Base-by-base conservation (phyloP, 2,888 invertebrate genomes). In the Brachyopa scutellaris region DNA sequence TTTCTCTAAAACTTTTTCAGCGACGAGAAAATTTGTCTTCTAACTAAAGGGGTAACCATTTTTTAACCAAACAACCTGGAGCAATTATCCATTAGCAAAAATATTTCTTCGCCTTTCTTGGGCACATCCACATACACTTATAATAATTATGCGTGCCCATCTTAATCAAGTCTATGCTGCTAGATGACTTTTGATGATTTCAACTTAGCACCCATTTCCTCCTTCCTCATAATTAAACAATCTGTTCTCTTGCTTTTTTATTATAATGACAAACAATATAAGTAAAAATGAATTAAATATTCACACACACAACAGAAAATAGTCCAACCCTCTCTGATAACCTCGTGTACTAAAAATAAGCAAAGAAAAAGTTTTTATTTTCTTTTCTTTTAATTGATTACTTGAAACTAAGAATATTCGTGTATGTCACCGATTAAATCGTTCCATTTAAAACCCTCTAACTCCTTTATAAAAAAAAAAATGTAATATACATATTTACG, bases 291-390 rank as follows among this genome's bases (percentile, higher is more conserved):
- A 47, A 49, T 49, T 49, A 47, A 47, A 47, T 8, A 6, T 21
- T 55, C 36, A 36, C 33, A 5, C 53, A 53, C 33, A 36, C 36
- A 36, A n/a, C 19, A 26, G 29, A 59, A 26, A 11, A n/a, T 13
- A 21, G n/a, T 31, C 21, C 66, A 53, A 57, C 57, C 57, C 47
- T 36, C 57, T 69, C 69, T 26, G 69, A 69, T 69, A 69, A 69
- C 69, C 66, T 36, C 47, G 11, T 26, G 17, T 55, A 67, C 67
- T 67, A 67, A 67, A 67, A 55, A 55, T 67, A 67, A 55, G 31
- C 33, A 13, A 55, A 38, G 13, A 19, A 11, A 55, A 13, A 26
- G 5, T 7, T 38, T 0, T 23, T 13, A 1, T 21, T 19, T 23
- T 15, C n/a, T 21, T 19, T 45, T 13, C 13, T 23, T 19, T 19